Conservation (phyloP, 2,888 invertebrate genomes). For the Cataglyphis cursor region DNA sequence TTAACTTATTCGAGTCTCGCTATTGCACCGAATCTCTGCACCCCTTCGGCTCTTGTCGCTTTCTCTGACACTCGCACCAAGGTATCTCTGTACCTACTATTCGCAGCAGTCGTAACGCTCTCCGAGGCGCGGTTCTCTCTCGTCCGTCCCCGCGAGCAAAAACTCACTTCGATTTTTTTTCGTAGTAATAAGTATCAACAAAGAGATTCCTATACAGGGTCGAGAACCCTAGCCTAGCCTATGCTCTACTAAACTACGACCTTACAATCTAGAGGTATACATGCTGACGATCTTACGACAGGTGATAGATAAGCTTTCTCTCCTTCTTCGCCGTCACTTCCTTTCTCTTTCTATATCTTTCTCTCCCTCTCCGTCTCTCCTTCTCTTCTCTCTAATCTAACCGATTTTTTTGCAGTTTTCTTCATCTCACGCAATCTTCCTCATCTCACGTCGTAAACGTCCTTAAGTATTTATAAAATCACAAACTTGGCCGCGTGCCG, state of each 20-base stretch:
- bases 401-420: slow-evolving; percentile 29
- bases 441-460: slow-evolving; percentile 78
- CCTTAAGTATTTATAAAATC: slow-evolving; percentile 87
- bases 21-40: slow-evolving; percentile 79
- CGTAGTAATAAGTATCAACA: slow-evolving; percentile 83
- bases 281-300: slow-evolving; percentile 84
- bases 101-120: slow-evolving; percentile 47
- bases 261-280: slow-evolving; percentile 86
- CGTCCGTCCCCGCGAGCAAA: slow-evolving; percentile 67
- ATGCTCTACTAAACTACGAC: slow-evolving; percentile 83
- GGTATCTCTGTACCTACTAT: slow-evolving; percentile 43
- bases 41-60: slow-evolving; percentile 35
- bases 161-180: slow-evolving; percentile 69
- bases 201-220: slow-evolving; percentile 86
- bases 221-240: slow-evolving; percentile 81
- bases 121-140: slow-evolving; percentile 61
- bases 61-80: slow-evolving; percentile 16
- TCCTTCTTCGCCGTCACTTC: slow-evolving; percentile 32
- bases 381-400: slow-evolving; percentile 21
- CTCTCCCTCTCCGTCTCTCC: neutral
- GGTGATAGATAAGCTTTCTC: slow-evolving; percentile 74
- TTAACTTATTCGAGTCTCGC: slow-evolving; percentile 70
- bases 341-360: slow-evolving; percentile 35
- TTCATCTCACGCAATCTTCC: slow-evolving; percentile 44
- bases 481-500: slow-evolving; percentile 86